phyloP scores from a whole-genome alignment of 1,140 invertebrate species.

The Anoplophora glabripennis region DNA sequence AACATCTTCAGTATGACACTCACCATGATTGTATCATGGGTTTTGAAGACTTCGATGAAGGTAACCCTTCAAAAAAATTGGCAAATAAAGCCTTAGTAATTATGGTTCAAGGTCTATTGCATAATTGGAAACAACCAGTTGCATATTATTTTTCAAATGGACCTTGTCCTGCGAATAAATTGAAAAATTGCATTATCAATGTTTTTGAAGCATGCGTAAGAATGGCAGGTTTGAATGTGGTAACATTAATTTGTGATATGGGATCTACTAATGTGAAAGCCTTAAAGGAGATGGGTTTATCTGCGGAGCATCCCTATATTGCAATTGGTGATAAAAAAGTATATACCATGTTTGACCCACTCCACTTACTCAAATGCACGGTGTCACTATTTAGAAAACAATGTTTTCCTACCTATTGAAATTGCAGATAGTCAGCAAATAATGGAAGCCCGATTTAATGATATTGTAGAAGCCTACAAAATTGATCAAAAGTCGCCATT shows the following conservation, averaged over 20 bases:
- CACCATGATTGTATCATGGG: slow-evolving; percentile 8
- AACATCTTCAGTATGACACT: slow-evolving; percentile 16
- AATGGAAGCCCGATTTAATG: slow-evolving; percentile 22
- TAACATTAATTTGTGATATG: slow-evolving; percentile 25
- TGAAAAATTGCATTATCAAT: background rate
- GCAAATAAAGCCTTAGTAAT: slow-evolving; percentile 20
- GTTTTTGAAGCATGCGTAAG: background rate
- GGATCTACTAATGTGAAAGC: slow-evolving; percentile 23
- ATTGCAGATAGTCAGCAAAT: slow-evolving; percentile 4
- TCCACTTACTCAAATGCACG: slow-evolving; percentile 28
- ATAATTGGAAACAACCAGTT: slow-evolving; percentile 18
- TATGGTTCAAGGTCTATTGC: slow-evolving; percentile 9
- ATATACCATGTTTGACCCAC: slow-evolving; percentile 23
- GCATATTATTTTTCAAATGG: slow-evolving; percentile 14
- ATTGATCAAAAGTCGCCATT: slow-evolving; percentile 18
- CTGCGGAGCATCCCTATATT: slow-evolving; percentile 17
- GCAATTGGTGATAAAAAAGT: slow-evolving; percentile 11
- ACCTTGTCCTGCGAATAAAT: background rate
- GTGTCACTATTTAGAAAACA: slow-evolving; percentile 19
- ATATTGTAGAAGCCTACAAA: slow-evolving; percentile 15
- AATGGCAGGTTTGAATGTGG: slow-evolving; percentile 18
- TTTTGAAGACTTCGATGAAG: slow-evolving; percentile 11
- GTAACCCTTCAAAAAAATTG: background rate
- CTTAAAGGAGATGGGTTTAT: slow-evolving; percentile 15
- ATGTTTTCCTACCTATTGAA: slow-evolving; percentile 13